Evolutionary conservation across 1,140 invertebrate genomes (phyloP).

Genomic region (Cyclargus thomasi): DNA sequence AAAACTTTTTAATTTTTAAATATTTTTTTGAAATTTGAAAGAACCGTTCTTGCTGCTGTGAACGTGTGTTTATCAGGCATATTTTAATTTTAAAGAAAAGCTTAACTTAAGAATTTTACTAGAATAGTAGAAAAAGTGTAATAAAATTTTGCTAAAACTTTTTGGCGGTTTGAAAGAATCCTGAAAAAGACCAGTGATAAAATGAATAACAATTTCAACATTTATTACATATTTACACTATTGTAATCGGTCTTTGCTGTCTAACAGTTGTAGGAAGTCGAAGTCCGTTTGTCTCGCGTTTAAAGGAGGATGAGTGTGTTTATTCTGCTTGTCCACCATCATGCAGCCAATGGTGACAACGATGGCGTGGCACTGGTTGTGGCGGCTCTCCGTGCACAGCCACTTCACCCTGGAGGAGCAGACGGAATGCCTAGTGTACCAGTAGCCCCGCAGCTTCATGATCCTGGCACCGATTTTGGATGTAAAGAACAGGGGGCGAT

Average conservation of each 20-base stretch:
- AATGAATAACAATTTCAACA: constrained; percentile 16
- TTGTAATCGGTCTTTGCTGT: constrained; percentile 37
- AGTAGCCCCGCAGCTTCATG: constrained; percentile 57
- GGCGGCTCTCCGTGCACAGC: constrained; percentile 55
- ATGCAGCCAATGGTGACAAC: constrained; percentile 62
- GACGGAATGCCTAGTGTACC: constrained; percentile 58
- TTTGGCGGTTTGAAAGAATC: no score
- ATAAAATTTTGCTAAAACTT: no score
- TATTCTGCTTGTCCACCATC: constrained; percentile 56
- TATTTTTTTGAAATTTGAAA: no score
- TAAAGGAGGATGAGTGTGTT: constrained; percentile 55
- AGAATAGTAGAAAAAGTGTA: no score
- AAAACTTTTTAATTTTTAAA: no score
- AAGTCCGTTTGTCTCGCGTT: constrained; percentile 33
- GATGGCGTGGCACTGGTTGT: constrained; percentile 53
- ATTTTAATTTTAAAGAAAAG: no score
- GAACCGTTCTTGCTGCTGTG: no score
- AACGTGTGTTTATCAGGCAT: no score
- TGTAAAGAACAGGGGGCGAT: constrained; percentile 59
- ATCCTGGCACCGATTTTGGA: constrained; percentile 55
- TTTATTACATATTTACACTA: constrained; percentile 20
- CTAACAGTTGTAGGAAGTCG: constrained; percentile 38
- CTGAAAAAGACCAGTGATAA: background rate
- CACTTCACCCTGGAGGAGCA: constrained; percentile 60
- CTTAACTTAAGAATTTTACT: no score